Evolutionary conservation across 2,888 invertebrate species (phyloP), one percentile per base, ranked within the genome.

Genomic region (Cheiracanthium punctorium): DNA sequence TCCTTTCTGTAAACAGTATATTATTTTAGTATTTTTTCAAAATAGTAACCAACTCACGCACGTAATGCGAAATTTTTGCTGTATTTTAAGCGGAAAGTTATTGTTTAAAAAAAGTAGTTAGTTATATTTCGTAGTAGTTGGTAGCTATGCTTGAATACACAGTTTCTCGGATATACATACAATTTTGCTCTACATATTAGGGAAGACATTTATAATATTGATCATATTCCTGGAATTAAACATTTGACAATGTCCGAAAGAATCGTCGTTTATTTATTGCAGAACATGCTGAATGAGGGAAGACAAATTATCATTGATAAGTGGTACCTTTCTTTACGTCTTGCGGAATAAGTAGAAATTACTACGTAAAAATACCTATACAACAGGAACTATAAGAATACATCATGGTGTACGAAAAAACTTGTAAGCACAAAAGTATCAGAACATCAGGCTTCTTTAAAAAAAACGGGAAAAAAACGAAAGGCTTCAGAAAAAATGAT

Each of bases 171-270:
- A 28, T 64, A 28, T 64, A 64, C 29, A 12, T 64, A 64, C n/a
- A 48, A 64, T 64, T 64, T 64, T 64, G 28, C 64, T 24, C 64
- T 64, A 4, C 14, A 64, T 64, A 64, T 64, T 64, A n/a, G 14
- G 10, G 24, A 64, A 64, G 64, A 64, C 28, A 64, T 64, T 64
- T 64, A 64, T 64, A 28, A 64, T n/a, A 64, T 64, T 64, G 7
- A 24, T 64, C 64, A 64, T n/a, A 64, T 64, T 64, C 64, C 64
- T 64, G 64, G 29, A 64, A 29, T 28, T 64, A n/a, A 8, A 14
- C 2, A 28, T 28, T 64, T 64, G 64, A 24, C 24, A 64, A 64
- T 64, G 28, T 29, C 64, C 17, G 28, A 64, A 64, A 64, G 64
- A 64, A 28, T 64, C 7, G 28, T 24, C 29, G 28, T 29, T 20